Conservation (phyloP, 2,888 invertebrate species). For the Nemoura dubitans region DNA sequence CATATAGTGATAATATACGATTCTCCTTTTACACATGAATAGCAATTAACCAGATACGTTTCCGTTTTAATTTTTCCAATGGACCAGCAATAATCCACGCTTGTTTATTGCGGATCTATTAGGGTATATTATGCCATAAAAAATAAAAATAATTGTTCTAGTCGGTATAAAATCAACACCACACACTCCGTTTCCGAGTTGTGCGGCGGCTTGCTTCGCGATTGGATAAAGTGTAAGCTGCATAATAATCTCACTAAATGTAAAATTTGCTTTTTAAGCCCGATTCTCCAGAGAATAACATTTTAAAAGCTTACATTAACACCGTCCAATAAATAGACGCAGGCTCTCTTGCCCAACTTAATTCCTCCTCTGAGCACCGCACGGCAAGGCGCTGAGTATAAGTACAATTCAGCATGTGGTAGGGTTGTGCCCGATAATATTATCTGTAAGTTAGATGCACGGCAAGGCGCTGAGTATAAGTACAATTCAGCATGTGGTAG, state of each 20-base stretch:
- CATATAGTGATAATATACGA: conserved; percentile 50
- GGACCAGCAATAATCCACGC: conserved; percentile 48
- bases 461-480: background rate
- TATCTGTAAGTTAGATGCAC: background rate
- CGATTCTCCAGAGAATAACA: conserved; percentile 48
- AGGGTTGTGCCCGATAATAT: background rate
- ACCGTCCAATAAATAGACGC: conserved; percentile 45
- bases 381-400: background rate
- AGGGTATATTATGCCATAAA: conserved; percentile 51
- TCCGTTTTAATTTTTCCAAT: conserved; percentile 46
- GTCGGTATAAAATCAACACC: conserved; percentile 49
- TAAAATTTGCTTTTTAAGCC: conserved; percentile 48
- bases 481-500: background rate
- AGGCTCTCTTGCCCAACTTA: background rate
- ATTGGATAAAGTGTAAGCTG: conserved; percentile 43
- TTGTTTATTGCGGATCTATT: conserved; percentile 51
- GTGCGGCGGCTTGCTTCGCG: conserved; percentile 35
- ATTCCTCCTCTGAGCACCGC: background rate
- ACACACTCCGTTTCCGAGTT: conserved; percentile 42
- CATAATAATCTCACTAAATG: conserved; percentile 46
- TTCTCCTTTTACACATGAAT: conserved; percentile 49
- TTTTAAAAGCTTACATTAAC: conserved; percentile 48
- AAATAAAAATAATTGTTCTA: conserved; percentile 50
- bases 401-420: background rate
- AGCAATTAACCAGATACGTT: conserved; percentile 49